phyloP scores from a whole-genome alignment of 2,113 vertebrate genomes.

The Epinephelus cyanopodus region DNA sequence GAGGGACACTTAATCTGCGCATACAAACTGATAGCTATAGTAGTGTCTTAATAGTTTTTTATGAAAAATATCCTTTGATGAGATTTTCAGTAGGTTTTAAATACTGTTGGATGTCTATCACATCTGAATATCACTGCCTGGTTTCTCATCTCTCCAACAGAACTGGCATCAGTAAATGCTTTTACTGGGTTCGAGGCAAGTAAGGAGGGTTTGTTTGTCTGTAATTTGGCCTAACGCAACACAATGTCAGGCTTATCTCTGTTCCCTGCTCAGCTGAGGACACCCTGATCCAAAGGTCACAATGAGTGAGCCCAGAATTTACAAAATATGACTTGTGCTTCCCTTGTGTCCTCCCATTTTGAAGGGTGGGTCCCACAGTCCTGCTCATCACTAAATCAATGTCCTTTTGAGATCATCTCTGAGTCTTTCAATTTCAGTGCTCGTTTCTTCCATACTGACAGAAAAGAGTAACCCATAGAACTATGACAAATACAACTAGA shows the following conservation, averaged over 20 bases:
- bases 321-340: not conserved
- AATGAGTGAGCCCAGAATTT: constrained; percentile 1
- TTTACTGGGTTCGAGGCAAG: not conserved
- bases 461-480: not conserved
- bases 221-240: not conserved
- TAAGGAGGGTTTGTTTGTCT: not conserved
- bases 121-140: not conserved
- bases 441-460: not conserved
- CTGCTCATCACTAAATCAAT: not conserved
- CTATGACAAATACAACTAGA: not conserved
- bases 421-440: not conserved
- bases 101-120: not conserved
- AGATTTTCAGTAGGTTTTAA: not conserved
- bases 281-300: not conserved
- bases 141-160: not conserved
- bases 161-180: not conserved
- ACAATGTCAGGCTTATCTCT: not conserved
- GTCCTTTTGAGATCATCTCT: not conserved
- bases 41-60: not conserved
- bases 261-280: not conserved
- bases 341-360: not conserved
- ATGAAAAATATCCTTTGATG: not conserved
- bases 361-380: no score
- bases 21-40: not conserved
- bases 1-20: not conserved